Percentiles rank a stretch among this genome's conserved stretches.
phyloP scores from a whole-genome alignment of 1,140 invertebrate genomes.

The Hestina assimilis region DNA sequence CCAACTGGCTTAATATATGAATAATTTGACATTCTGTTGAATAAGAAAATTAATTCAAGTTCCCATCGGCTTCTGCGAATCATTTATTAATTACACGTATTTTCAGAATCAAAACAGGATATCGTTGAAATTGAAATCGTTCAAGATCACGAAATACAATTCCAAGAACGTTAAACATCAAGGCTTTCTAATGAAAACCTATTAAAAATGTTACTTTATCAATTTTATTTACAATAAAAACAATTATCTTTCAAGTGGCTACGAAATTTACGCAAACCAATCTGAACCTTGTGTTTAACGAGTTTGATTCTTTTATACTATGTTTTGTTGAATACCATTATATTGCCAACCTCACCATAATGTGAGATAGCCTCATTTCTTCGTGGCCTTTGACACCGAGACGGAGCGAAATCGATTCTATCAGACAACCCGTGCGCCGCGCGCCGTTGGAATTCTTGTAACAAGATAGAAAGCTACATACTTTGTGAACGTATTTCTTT shows the following conservation, averaged over 20 bases:
- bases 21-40: slow-evolving; percentile 9
- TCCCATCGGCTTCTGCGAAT: slow-evolving; percentile 1
- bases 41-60: slow-evolving; percentile 3
- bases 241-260: too few species aligned
- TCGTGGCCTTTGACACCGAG: slow-evolving; percentile 34
- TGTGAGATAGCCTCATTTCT: slow-evolving; percentile 19
- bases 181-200: background rate
- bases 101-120: slow-evolving; percentile 8
- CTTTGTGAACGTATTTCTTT: background rate
- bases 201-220: background rate
- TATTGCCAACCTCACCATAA: background rate
- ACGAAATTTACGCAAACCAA: too few species aligned
- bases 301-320: background rate
- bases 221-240: too few species aligned
- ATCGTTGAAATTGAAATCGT: background rate
- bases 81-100: slow-evolving; percentile 4
- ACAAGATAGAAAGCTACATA: background rate
- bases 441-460: background rate
- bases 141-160: background rate
- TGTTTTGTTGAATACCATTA: background rate
- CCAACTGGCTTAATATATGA: too few species aligned
- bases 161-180: background rate
- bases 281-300: background rate
- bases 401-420: slow-evolving; percentile 21
- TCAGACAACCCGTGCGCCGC: slow-evolving; percentile 10